Evolutionary conservation across 2,113 vertebrate species (phyloP).

Genomic region (Phocoena sinus): DNA sequence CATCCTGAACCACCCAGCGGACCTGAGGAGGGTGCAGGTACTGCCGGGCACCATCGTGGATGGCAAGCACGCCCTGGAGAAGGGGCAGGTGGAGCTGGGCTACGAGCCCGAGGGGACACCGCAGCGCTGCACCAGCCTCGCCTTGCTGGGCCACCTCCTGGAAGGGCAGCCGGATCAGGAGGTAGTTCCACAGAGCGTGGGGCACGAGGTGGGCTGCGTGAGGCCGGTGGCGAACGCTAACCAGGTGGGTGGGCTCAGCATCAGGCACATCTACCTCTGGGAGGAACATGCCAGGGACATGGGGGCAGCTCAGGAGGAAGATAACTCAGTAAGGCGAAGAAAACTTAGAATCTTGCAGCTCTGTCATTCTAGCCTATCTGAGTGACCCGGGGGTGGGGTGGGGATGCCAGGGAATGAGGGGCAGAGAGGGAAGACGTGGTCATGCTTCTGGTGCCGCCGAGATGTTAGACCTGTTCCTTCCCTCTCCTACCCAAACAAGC

Average conservation of each 20-base stretch:
- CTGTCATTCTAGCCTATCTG: not conserved
- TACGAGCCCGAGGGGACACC: fast-evolving
- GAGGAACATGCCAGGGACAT: not conserved
- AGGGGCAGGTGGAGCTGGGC: constrained; percentile 85
- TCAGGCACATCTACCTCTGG: constrained; percentile 84
- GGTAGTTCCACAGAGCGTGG: constrained; percentile 46
- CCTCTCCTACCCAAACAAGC: not conserved
- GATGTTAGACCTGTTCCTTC: not conserved
- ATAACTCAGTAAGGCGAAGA: not conserved
- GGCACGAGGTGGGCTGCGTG: constrained; percentile 76
- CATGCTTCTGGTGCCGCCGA: not conserved
- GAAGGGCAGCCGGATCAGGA: constrained; percentile 79
- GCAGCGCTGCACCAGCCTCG: constrained; percentile 77
- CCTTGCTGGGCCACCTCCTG: constrained; percentile 75
- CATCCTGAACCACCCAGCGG: constrained; percentile 73
- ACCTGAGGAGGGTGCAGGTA: constrained; percentile 77
- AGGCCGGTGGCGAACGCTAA: constrained; percentile 80
- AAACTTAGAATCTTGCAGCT: constrained; percentile 10
- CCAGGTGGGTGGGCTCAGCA: constrained; percentile 85
- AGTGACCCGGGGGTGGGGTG: not conserved
- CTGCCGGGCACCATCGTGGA: constrained; percentile 76
- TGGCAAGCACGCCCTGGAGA: constrained; percentile 68
- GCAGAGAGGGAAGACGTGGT: not conserved
- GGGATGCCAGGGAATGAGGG: not conserved
- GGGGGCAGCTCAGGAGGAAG: fast-evolving